Evolutionary conservation across 2,113 vertebrate species (phyloP).

Genomic region (Brachyistius frenatus): DNA sequence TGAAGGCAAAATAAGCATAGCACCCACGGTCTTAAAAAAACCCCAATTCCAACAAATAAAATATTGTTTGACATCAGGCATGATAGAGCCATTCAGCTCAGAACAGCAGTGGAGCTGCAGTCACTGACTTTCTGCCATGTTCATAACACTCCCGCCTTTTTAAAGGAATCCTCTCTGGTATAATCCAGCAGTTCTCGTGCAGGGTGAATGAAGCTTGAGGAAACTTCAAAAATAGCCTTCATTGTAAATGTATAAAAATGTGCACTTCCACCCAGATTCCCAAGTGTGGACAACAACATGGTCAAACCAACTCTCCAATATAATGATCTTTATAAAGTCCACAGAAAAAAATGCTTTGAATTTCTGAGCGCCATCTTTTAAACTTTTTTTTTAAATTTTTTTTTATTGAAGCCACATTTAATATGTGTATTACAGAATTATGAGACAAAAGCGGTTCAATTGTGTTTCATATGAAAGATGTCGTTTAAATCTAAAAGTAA

Average conservation of each 20-base stretch:
- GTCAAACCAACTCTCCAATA: not conserved
- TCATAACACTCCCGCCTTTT: too few relatives aligned
- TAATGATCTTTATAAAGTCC: not conserved
- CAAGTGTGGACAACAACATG: not conserved
- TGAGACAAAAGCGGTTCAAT: not conserved
- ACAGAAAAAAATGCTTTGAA: not conserved
- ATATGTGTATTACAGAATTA: not conserved
- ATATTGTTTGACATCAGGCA: not conserved
- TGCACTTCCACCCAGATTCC: not conserved
- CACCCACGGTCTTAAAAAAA: too few relatives aligned
- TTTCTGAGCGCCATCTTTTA: not conserved
- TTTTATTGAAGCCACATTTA: conserved; percentile 13
- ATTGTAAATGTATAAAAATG: not conserved
- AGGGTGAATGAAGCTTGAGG: not conserved
- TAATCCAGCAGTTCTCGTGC: not conserved
- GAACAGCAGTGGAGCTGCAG: too few relatives aligned
- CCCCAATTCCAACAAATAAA: too few relatives aligned
- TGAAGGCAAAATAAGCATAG: too few relatives aligned
- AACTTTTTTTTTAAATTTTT: too few relatives aligned
- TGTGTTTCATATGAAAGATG: not conserved
- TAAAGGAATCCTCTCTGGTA: too few relatives aligned
- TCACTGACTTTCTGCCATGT: too few relatives aligned
- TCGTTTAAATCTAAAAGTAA: not conserved
- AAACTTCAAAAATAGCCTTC: not conserved
- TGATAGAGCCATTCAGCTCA: not conserved